Evolutionary conservation across 2,888 invertebrate genomes (phyloP).

Genomic region (Hydropsyche betteni): DNA sequence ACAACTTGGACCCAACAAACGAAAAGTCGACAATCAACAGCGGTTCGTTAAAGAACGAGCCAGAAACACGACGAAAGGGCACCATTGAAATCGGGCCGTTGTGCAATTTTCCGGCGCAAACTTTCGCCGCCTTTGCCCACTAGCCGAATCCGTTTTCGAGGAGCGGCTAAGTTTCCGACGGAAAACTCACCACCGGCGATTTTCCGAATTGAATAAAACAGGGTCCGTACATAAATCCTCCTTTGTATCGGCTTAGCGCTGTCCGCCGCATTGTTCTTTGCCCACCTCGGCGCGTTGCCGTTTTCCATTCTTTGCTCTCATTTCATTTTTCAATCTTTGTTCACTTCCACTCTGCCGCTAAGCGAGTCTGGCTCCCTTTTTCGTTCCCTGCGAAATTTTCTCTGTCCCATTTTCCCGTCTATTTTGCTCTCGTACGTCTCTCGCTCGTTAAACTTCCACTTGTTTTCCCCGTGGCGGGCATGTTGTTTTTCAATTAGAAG

Average conservation of each 20-base stretch:
- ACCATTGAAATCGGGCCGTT: background rate
- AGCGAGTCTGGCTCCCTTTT: background rate
- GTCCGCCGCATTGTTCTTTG: slow-evolving; percentile 35
- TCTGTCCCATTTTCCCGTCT: background rate
- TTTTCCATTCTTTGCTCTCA: slow-evolving; percentile 19
- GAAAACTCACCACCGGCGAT: slow-evolving; percentile 26
- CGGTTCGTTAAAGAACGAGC: too few species aligned
- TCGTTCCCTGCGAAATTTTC: background rate
- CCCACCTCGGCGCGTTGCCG: background rate
- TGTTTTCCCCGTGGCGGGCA: slow-evolving; percentile 24
- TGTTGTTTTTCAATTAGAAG: slow-evolving; percentile 32
- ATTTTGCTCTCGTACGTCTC: background rate
- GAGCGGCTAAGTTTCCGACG: background rate
- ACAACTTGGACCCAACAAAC: too few species aligned
- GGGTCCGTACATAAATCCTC: slow-evolving; percentile 35
- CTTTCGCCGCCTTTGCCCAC: background rate
- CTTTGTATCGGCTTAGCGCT: slow-evolving; percentile 37
- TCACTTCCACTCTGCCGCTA: background rate
- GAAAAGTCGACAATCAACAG: too few species aligned
- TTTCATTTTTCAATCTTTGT: slow-evolving; percentile 38
- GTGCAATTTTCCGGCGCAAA: slow-evolving; percentile 8
- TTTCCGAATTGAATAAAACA: slow-evolving; percentile 38
- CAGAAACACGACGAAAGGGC: too few species aligned
- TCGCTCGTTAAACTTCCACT: slow-evolving; percentile 25
- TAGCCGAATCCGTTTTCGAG: slow-evolving; percentile 2